Percentiles rank a stretch among this genome's conserved stretches.
Evolutionary conservation across 2,113 vertebrate genomes (phyloP).

Genomic region (Myiozetetes cayanensis): DNA sequence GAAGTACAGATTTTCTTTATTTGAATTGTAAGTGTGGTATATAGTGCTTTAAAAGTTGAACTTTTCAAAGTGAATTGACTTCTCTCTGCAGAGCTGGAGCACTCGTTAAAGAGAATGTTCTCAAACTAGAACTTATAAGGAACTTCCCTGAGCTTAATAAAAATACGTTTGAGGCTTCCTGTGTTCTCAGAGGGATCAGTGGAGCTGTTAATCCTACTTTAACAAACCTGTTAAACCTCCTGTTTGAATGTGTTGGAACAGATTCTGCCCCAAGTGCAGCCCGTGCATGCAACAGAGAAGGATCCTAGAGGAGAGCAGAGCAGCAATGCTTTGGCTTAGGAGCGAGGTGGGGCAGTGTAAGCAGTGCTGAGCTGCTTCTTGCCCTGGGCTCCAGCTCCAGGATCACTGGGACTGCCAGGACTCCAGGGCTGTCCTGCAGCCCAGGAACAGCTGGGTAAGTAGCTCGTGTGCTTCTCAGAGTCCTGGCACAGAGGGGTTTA

Average conservation of each 20-base stretch:
- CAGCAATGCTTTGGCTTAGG: neutral
- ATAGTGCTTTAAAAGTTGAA: neutral
- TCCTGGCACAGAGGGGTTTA: neutral
- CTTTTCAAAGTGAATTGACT: neutral
- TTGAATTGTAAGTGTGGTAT: neutral
- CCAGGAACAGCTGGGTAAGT: neutral
- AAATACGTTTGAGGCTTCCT: neutral
- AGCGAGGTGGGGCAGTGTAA: neutral
- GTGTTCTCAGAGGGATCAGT: neutral
- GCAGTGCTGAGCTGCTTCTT: neutral
- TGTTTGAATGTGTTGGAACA: slow-evolving; percentile 56
- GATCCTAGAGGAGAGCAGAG: slow-evolving; percentile 8
- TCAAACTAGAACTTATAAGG: neutral
- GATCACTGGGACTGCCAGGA: neutral
- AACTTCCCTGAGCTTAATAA: neutral
- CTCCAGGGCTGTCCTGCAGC: neutral
- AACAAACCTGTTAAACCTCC: neutral
- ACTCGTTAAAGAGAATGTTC: neutral
- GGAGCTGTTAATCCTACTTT: neutral
- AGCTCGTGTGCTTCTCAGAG: neutral
- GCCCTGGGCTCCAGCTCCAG: neutral
- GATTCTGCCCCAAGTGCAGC: slow-evolving; percentile 1
- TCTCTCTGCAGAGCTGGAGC: neutral
- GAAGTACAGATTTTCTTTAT: neutral
- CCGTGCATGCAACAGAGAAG: neutral